Conservation (phyloP, 2,113 vertebrate genomes). For the Pimephales promelas region DNA sequence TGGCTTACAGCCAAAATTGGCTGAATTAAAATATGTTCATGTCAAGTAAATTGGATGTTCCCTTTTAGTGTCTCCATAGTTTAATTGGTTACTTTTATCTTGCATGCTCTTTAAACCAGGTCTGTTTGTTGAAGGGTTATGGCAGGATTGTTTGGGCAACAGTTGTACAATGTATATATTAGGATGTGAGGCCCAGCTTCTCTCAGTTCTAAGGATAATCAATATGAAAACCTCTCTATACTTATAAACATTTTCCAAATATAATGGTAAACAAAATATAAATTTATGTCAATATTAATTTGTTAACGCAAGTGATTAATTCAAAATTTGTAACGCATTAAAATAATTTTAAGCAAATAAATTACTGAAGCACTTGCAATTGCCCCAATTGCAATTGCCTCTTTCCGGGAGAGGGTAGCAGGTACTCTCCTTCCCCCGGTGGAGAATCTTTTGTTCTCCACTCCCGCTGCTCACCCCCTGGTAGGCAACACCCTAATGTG, state of each 20-base stretch:
- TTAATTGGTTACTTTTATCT: neutral
- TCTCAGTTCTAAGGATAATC: neutral
- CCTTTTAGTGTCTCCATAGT: neutral
- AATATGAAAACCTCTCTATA: neutral
- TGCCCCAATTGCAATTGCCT: no score
- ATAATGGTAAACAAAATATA: neutral
- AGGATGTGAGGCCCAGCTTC: neutral
- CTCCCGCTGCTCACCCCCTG: no score
- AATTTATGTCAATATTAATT: no score
- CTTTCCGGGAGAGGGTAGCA: no score
- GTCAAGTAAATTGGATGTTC: neutral
- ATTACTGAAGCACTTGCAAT: no score
- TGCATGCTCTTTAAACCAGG: neutral
- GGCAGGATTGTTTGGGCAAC: neutral
- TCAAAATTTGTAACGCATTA: no score
- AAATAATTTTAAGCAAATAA: no score
- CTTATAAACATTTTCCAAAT: neutral
- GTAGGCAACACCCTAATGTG: no score
- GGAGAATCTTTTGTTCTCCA: no score
- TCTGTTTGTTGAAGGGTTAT: neutral
- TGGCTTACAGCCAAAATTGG: neutral
- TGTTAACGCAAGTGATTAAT: no score
- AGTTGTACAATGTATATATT: constrained; percentile 12
- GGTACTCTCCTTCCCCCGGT: no score
- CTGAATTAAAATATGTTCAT: no score